These are phyloP conservation scores for Glaucidium brasilianum DNA, from an alignment of 2,113 vertebrate genomes.

Conservation along the genomic window DNA sequence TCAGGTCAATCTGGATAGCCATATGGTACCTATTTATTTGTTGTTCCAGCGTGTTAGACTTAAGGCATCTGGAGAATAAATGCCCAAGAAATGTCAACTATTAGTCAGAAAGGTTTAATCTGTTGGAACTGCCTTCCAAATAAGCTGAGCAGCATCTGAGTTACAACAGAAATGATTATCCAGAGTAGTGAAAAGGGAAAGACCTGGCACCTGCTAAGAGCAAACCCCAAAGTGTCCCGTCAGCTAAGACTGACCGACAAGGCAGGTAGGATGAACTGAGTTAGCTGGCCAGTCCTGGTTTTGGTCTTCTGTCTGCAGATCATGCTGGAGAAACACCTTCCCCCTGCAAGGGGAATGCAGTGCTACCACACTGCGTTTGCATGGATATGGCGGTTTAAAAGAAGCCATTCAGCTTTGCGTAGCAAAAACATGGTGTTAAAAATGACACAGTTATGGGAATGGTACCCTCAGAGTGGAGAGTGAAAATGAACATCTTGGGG, in stretches of 20 bases:
- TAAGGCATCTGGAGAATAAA: background rate
- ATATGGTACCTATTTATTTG: slow-evolving; percentile 7
- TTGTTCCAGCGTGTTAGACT: background rate
- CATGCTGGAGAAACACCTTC: background rate
- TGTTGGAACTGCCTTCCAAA: background rate
- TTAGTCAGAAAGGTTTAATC: background rate
- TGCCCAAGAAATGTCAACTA: background rate
- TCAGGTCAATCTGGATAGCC: background rate
- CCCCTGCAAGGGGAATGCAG: background rate
- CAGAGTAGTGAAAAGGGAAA: background rate
- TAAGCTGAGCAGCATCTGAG: background rate
- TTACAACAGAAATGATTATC: background rate
- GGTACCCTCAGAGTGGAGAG: background rate
- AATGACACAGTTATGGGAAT: background rate
- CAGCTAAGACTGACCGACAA: background rate
- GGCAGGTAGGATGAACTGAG: background rate
- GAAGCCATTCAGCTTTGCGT: background rate
- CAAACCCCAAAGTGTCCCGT: background rate
- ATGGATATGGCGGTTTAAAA: background rate
- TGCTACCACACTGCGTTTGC: rapidly evolving
- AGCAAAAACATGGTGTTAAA: background rate
- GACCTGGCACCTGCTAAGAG: background rate
- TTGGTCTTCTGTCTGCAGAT: background rate
- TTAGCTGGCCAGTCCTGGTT: background rate
- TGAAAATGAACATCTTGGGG: background rate